These are phyloP conservation scores for Protosalanx chinensis DNA, from an alignment of 2,797 vertebrate species.

Conservation along the genomic window DNA sequence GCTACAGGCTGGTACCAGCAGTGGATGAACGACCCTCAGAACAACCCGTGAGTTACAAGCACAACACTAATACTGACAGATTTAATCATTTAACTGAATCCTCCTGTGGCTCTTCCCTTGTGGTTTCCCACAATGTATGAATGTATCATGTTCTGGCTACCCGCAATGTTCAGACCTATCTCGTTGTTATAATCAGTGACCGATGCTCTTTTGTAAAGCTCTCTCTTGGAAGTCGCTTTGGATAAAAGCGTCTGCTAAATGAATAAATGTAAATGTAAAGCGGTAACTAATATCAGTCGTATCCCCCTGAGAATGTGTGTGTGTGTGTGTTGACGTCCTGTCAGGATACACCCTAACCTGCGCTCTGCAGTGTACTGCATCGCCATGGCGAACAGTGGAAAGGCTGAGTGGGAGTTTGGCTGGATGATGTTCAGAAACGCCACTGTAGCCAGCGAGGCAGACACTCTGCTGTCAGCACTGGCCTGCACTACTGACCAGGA, in stretches of 20 bases:
- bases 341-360: constrained; percentile 83
- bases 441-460: constrained; percentile 74
- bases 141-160: too few species aligned
- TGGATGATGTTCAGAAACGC: constrained; percentile 74
- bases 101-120: too few species aligned
- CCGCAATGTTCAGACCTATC: too few species aligned
- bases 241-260: too few species aligned
- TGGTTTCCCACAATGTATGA: too few species aligned
- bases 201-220: too few species aligned
- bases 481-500: constrained; percentile 71
- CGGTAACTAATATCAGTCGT: neutral
- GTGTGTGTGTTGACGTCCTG: neutral
- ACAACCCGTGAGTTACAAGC: constrained; percentile 67
- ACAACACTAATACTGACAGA: neutral
- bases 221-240: too few species aligned
- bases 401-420: constrained; percentile 78
- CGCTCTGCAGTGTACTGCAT: constrained; percentile 85
- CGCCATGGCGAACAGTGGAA: constrained; percentile 72
- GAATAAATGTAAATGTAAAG: too few species aligned
- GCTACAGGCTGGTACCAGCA: neutral
- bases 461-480: constrained; percentile 79
- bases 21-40: constrained; percentile 31
- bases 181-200: too few species aligned
- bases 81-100: too few species aligned
- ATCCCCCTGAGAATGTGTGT: too few species aligned